Evolutionary conservation across 2,888 invertebrate species (phyloP).

Genomic region (Morpho helenor): DNA sequence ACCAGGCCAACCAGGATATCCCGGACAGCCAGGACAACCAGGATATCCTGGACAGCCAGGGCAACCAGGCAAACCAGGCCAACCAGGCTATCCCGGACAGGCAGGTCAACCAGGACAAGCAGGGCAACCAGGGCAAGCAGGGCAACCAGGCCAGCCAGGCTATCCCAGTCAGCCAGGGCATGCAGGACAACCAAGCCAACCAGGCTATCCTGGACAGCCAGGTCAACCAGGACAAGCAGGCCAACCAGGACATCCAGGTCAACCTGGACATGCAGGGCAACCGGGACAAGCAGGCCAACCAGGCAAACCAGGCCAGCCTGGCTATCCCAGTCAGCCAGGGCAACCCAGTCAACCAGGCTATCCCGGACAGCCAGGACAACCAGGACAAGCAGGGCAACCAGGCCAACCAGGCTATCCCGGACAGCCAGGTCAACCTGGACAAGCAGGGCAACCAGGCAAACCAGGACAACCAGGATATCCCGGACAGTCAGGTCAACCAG

Average conservation of each 20-base stretch:
- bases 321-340: slow-evolving; percentile 32
- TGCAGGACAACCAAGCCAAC: slow-evolving; percentile 31
- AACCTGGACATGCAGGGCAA: slow-evolving; percentile 29
- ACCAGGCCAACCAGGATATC: slow-evolving; percentile 23
- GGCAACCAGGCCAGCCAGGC: slow-evolving; percentile 27
- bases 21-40: background rate
- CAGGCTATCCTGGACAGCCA: slow-evolving; percentile 32
- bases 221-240: slow-evolving; percentile 35
- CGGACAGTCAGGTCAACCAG: slow-evolving; percentile 43
- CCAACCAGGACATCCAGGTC: slow-evolving; percentile 34
- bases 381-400: slow-evolving; percentile 27
- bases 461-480: slow-evolving; percentile 36
- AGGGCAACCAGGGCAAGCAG: slow-evolving; percentile 22
- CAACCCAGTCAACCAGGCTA: slow-evolving; percentile 29
- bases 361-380: slow-evolving; percentile 30
- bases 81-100: background rate
- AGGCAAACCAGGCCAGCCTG: slow-evolving; percentile 43
- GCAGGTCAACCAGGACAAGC: slow-evolving; percentile 15
- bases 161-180: slow-evolving; percentile 31
- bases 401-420: slow-evolving; percentile 19
- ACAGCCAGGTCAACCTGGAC: slow-evolving; percentile 20
- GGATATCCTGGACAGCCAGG: slow-evolving; percentile 35
- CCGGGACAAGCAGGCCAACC: slow-evolving; percentile 36
- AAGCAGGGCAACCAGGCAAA: background rate
- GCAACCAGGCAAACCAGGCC: slow-evolving; percentile 32